phyloP scores from a whole-genome alignment of 2,888 invertebrate genomes.

The Hipparchia sbordonii region DNA sequence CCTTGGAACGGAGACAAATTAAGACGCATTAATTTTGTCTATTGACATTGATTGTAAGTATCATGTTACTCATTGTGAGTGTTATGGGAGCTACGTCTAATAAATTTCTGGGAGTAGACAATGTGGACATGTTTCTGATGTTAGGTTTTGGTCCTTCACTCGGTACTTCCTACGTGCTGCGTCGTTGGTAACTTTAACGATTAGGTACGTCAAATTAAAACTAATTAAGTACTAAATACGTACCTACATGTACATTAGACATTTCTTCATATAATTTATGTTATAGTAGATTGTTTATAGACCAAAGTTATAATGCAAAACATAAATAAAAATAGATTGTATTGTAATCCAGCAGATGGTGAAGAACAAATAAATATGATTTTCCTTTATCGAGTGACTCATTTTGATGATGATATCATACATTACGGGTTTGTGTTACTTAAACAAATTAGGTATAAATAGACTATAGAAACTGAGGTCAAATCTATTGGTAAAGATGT shows the following conservation, averaged over 20 bases:
- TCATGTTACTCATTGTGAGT: neutral
- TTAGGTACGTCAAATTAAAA: too few relatives aligned
- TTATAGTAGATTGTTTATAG: neutral
- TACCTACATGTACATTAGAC: too few relatives aligned
- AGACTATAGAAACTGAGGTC: neutral
- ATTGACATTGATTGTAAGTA: conserved; percentile 4
- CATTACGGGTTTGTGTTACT: neutral
- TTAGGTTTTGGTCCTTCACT: neutral
- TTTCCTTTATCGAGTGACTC: conserved; percentile 6
- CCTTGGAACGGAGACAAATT: conserved; percentile 43
- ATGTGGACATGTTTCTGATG: neutral
- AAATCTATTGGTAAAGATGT: neutral
- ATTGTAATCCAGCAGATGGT: conserved; percentile 5
- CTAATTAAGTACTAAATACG: too few relatives aligned
- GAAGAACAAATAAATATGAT: conserved; percentile 7
- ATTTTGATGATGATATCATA: conserved; percentile 7
- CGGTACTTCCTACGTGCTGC: too few relatives aligned
- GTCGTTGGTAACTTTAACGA: too few relatives aligned
- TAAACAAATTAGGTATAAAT: neutral
- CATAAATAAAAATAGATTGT: neutral
- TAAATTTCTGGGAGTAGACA: neutral
- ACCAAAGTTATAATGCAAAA: neutral
- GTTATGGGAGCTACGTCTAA: neutral
- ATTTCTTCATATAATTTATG: too few relatives aligned
- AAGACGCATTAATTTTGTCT: conserved; percentile 34